phyloP scores from a whole-genome alignment of 2,888 invertebrate genomes.

The Chloromyia formosa region DNA sequence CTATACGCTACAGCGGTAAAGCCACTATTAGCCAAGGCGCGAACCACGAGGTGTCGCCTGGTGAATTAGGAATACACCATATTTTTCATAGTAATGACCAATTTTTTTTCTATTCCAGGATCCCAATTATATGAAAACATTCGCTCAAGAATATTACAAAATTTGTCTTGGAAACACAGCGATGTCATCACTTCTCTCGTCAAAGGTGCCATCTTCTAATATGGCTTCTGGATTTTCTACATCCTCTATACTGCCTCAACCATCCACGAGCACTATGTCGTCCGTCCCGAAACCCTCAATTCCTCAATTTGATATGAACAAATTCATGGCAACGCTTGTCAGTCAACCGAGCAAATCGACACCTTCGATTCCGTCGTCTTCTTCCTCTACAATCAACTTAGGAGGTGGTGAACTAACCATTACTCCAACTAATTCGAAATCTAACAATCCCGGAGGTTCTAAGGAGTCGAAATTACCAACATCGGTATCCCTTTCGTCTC shows the following conservation, averaged over 20 bases:
- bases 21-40: too few species aligned
- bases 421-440: conserved; percentile 52
- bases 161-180: conserved; percentile 49
- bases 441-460: conserved; percentile 43
- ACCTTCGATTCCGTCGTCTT: conserved; percentile 48
- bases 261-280: conserved; percentile 18
- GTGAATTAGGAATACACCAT: too few species aligned
- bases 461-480: conserved; percentile 49
- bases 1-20: too few species aligned
- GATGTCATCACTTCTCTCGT: conserved; percentile 47
- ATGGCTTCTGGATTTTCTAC: neutral
- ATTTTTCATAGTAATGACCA: neutral
- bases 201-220: conserved; percentile 40
- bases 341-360: conserved; percentile 52
- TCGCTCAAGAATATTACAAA: conserved; percentile 54
- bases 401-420: conserved; percentile 54
- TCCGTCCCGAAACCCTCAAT: conserved; percentile 46
- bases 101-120: conserved; percentile 48
- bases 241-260: neutral
- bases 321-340: conserved; percentile 52
- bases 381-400: conserved; percentile 54
- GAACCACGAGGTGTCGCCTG: too few species aligned
- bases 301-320: conserved; percentile 54
- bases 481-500: conserved; percentile 42
- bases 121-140: conserved; percentile 51